Conservation (phyloP, 2,113 vertebrate genomes). For the Tylochromis polylepis region DNA sequence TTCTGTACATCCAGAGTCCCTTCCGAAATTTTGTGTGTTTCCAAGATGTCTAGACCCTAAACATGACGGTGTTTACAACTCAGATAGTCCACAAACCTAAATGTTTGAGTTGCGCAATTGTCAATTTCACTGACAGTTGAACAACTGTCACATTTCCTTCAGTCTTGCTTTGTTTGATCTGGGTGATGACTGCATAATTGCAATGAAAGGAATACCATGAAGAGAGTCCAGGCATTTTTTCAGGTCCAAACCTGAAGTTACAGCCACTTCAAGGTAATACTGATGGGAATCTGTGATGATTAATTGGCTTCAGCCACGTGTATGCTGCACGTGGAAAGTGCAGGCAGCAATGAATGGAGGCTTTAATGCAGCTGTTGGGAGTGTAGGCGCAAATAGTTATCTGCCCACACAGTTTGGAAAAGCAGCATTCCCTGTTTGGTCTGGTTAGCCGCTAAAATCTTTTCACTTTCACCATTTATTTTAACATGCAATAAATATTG, state of each 20-base stretch:
- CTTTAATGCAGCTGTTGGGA: neutral
- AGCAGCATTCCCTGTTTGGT: neutral
- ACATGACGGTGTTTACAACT: neutral
- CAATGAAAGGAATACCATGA: neutral
- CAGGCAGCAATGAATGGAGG: neutral
- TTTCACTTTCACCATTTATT: no score
- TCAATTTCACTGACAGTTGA: neutral
- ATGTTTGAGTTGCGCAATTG: neutral
- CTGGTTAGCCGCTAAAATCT: neutral
- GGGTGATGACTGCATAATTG: neutral
- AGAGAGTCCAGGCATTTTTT: neutral
- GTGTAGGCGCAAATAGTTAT: neutral
- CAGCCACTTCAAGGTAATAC: neutral
- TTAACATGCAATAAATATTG: neutral
- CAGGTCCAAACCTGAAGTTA: fast-evolving
- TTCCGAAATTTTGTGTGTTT: neutral
- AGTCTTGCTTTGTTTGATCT: neutral
- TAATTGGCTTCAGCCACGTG: neutral
- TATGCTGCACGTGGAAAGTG: fast-evolving
- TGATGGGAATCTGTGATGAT: neutral
- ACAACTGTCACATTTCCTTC: fast-evolving
- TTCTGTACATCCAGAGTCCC: neutral
- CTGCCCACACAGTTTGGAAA: neutral
- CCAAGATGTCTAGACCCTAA: neutral
- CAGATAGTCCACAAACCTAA: fast-evolving